Evolutionary conservation across 2,113 vertebrate species (phyloP), one percentile per base, ranked within the genome.

Genomic region (Ondatra zibethicus): DNA sequence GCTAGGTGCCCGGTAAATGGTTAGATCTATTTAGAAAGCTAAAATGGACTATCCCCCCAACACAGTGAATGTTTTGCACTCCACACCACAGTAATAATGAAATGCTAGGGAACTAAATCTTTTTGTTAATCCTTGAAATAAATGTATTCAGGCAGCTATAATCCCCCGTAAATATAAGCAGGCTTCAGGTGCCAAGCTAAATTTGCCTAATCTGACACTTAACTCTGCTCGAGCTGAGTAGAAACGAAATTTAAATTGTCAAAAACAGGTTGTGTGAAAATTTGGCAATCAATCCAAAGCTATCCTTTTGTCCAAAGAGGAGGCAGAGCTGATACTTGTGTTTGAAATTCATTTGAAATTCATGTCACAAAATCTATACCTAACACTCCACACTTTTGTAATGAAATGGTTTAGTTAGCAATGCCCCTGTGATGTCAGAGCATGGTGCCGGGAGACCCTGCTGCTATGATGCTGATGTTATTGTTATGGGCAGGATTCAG

Each of bases 81-180:
- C 42, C 85, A 96, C 72, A 25, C 4, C 36, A 68, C 7, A 31
- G 9, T 76, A 36, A 81, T 36, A 76, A 36, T 36, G 4, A 91
- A 94, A 89, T 86, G 23, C 65, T 86, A 81, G 61, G 89, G 66
- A 81, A 29, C 17, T 76, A 86, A 91, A 70, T 81, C 19, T 86
- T 91, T 81, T 81, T 81, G 16, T 78, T 93, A 96, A 92, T 92
- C 42, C 42, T 95, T 63, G 39, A 94, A 77, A 91, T 72, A 61
- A 86, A 95, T 27, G n/a, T 93, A 89, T 89, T 95, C 65, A 92
- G 96, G 91, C 84, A 93, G 39, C 88, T 93, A 92, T 23, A 85
- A 88, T 82, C 58, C 89, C 52, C 52, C 80, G 45, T 31, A 89
- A 95, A 92, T 89, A 93, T 42, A 96, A 95, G 45, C n/a, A 77